Percentiles rank a stretch among this genome's conserved stretches.
Evolutionary conservation across 2,113 vertebrate genomes (phyloP).

Genomic region (Nesospiza acunhae): DNA sequence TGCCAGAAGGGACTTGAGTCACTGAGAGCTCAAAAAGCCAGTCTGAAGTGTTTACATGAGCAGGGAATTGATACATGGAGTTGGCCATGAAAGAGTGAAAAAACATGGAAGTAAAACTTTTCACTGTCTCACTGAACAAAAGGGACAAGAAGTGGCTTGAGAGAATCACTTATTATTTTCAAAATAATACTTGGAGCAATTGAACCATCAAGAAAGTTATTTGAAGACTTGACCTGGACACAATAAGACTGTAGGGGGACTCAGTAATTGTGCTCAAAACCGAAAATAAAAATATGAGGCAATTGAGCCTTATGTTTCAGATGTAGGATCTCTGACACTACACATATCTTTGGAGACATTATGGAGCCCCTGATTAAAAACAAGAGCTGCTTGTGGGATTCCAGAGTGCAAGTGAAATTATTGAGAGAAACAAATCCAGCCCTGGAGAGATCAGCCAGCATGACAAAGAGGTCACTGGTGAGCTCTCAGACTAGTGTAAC

Average conservation of each 20-base stretch:
- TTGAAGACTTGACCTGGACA: slow-evolving; percentile 9
- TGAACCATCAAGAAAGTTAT: background rate
- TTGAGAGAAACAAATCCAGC: background rate
- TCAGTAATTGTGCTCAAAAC: background rate
- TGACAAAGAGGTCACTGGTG: background rate
- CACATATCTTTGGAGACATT: background rate
- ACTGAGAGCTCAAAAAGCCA: background rate
- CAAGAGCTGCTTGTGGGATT: background rate
- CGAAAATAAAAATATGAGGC: background rate
- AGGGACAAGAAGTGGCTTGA: background rate
- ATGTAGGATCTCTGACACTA: background rate
- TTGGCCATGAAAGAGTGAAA: background rate
- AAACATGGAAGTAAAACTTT: background rate
- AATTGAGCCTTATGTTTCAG: background rate
- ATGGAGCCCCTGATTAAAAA: slow-evolving; percentile 20
- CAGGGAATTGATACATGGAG: background rate
- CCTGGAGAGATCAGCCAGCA: slow-evolving; percentile 18
- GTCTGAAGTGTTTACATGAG: background rate
- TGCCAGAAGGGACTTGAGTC: background rate
- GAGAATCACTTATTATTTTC: background rate
- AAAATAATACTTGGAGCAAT: background rate
- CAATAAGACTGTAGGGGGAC: background rate
- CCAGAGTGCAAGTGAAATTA: background rate
- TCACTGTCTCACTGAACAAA: background rate
- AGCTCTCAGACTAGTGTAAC: background rate